phyloP scores from a whole-genome alignment of 2,797 vertebrate genomes.

The Novumbra hubbsi region DNA sequence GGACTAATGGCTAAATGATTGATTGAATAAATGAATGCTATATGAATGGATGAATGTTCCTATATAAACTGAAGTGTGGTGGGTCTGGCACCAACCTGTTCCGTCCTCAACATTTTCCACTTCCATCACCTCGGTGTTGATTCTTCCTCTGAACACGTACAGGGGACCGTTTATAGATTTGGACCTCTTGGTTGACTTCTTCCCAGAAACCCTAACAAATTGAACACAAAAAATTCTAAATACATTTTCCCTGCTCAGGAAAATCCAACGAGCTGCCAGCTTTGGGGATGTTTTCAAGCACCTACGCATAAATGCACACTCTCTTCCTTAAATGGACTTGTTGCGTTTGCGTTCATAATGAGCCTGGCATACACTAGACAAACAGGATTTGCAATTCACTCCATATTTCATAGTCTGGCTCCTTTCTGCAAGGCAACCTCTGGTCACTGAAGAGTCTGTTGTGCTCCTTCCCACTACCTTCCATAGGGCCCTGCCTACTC shows the following conservation, averaged over 20 bases:
- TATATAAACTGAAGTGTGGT: background rate
- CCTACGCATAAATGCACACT: background rate
- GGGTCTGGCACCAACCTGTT: slow-evolving; percentile 70
- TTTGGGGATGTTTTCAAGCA: background rate
- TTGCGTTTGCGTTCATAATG: slow-evolving; percentile 33
- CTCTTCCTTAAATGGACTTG: background rate
- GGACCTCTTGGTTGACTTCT: slow-evolving; percentile 94
- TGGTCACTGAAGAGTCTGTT: background rate
- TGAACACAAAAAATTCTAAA: background rate
- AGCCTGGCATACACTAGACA: slow-evolving; percentile 4
- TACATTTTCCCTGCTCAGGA: background rate
- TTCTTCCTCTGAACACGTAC: slow-evolving; percentile 89
- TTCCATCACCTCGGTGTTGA: slow-evolving; percentile 91
- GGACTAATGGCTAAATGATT: background rate
- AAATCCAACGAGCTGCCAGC: background rate
- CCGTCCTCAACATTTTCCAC: slow-evolving; percentile 91
- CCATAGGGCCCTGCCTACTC: background rate
- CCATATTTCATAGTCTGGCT: slow-evolving; percentile 13
- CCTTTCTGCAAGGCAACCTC: slow-evolving; percentile 5
- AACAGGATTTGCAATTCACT: slow-evolving; percentile 30
- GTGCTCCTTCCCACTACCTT: background rate
- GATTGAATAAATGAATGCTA: background rate
- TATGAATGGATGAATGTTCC: background rate
- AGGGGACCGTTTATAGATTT: slow-evolving; percentile 95
- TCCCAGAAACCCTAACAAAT: slow-evolving; percentile 72